Evolutionary conservation across 64 coral and sea anemone species (phyloP).

Genomic region (Trachythela sp.): DNA sequence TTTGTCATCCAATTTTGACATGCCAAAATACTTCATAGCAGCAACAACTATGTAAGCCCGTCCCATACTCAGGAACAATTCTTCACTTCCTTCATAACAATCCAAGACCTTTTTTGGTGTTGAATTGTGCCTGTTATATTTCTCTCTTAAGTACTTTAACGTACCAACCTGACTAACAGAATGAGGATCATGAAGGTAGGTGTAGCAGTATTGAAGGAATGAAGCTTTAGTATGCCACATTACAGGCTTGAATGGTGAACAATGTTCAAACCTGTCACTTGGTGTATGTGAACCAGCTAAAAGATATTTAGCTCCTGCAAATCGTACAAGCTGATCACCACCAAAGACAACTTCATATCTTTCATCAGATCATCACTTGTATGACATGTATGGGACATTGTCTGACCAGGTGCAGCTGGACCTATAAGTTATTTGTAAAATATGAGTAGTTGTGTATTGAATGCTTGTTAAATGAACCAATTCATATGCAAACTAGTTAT

Average conservation of each 20-base stretch:
- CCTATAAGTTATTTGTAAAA: not conserved
- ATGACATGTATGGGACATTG: conserved; percentile 1
- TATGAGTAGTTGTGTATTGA: too few species aligned
- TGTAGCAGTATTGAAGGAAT: conserved; percentile 46
- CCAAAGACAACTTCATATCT: conserved; percentile 45
- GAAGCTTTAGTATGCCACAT: conserved; percentile 75
- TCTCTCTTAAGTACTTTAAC: conserved; percentile 68
- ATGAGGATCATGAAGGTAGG: conserved; percentile 54
- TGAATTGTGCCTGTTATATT: conserved; percentile 43
- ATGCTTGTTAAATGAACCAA: too few species aligned
- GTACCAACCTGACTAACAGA: conserved; percentile 57
- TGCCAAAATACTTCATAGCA: conserved; percentile 51
- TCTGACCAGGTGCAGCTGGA: conserved; percentile 45
- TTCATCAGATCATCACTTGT: conserved; percentile 39
- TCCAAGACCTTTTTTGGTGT: conserved; percentile 58
- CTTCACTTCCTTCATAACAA: conserved; percentile 63
- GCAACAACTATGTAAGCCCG: conserved; percentile 42
- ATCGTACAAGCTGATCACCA: conserved; percentile 54
- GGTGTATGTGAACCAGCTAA: conserved; percentile 59
- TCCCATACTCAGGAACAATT: conserved; percentile 61
- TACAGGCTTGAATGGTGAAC: conserved; percentile 63
- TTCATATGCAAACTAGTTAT: too few species aligned
- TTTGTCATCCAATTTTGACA: conserved; percentile 29
- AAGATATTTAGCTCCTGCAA: conserved; percentile 64
- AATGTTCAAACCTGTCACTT: conserved; percentile 65